These are phyloP conservation scores for Phengaris arion DNA, from an alignment of 2,888 invertebrate genomes.

Conservation along the genomic window DNA sequence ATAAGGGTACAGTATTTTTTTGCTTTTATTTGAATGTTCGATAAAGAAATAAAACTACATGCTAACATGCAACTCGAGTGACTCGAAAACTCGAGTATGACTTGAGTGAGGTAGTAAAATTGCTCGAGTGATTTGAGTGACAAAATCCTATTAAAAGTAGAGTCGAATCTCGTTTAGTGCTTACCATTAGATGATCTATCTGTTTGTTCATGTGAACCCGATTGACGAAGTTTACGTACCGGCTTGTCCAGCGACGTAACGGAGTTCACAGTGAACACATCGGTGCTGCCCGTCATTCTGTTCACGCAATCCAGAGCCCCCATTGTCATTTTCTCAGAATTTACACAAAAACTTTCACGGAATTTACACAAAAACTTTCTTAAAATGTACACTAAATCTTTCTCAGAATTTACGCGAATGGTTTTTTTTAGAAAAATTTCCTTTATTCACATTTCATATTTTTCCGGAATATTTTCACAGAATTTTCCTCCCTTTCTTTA, in stretches of 20 bases:
- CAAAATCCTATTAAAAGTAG: too few species aligned
- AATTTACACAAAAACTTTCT: neutral
- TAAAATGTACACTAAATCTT: neutral
- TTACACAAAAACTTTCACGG: slow-evolving; percentile 13
- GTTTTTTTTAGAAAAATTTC: neutral
- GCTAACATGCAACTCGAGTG: too few species aligned
- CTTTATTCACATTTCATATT: neutral
- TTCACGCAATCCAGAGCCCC: slow-evolving; percentile 63
- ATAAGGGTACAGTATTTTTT: too few species aligned
- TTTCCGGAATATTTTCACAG: neutral
- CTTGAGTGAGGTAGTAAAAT: too few species aligned
- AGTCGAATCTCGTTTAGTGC: too few species aligned
- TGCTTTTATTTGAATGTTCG: too few species aligned
- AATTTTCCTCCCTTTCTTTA: neutral
- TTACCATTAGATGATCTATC: too few species aligned
- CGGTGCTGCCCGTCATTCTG: slow-evolving; percentile 61
- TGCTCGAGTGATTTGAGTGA: too few species aligned
- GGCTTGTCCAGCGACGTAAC: slow-evolving; percentile 52
- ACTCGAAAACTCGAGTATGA: too few species aligned
- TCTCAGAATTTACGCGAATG: neutral
- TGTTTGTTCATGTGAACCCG: too few species aligned
- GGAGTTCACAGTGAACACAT: slow-evolving; percentile 62
- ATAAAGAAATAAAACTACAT: too few species aligned
- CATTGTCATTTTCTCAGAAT: slow-evolving; percentile 43
- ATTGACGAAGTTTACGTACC: slow-evolving; percentile 43